Conservation (phyloP, 2,888 invertebrate genomes). For the Anthrax anthrax region DNA sequence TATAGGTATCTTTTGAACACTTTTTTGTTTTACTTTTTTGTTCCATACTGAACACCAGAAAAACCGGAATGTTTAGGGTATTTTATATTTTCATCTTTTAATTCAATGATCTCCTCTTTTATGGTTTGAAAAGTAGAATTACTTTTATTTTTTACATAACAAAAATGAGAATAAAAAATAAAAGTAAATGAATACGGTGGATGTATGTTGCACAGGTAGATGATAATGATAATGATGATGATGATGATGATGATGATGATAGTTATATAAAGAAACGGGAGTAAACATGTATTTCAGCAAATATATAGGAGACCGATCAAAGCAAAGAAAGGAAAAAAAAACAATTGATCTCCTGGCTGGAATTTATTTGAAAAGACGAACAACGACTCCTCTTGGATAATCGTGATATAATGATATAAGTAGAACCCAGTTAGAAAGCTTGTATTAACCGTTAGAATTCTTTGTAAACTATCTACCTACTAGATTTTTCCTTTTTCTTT, state of each 20-base stretch:
- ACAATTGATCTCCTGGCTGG: background rate
- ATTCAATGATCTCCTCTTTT: too few species aligned
- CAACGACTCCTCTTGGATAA: background rate
- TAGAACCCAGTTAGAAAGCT: slow-evolving; percentile 2
- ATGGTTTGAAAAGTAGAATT: too few species aligned
- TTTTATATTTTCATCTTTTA: background rate
- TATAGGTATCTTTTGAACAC: background rate
- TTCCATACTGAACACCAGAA: background rate
- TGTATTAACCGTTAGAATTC: slow-evolving; percentile 5
- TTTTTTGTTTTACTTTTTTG: background rate
- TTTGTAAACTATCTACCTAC: background rate
- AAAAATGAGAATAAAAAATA: too few species aligned
- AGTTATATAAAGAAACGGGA: too few species aligned
- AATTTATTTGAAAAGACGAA: background rate
- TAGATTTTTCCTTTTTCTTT: too few species aligned
- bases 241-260: too few species aligned
- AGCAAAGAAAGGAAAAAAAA: background rate
- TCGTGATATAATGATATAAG: background rate
- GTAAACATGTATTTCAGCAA: too few species aligned
- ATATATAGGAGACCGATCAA: too few species aligned
- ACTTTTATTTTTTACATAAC: too few species aligned
- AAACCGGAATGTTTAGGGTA: background rate
- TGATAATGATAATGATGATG: too few species aligned
- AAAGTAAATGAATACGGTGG: too few species aligned
- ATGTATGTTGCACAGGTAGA: too few species aligned